A percentile compares a stretch with the other conserved stretches of the same genome.
These are phyloP conservation scores for Pica pica DNA, from an alignment of 2,113 vertebrate species.

Conservation along the genomic window DNA sequence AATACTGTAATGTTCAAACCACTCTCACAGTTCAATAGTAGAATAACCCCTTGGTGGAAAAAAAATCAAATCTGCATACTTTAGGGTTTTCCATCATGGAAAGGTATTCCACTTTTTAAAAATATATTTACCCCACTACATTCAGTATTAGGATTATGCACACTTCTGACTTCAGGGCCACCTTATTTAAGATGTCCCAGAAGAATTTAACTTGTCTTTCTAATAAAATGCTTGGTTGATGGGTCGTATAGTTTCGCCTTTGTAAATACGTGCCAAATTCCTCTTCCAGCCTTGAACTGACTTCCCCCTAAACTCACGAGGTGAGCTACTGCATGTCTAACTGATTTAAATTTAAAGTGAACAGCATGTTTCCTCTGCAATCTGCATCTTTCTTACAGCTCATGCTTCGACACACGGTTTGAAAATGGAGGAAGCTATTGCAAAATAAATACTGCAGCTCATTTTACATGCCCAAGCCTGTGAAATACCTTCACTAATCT, in stretches of 20 bases:
- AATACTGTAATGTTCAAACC: neutral
- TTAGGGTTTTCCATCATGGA: neutral
- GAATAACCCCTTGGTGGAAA: neutral
- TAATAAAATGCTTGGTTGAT: neutral
- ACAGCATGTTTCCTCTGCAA: neutral
- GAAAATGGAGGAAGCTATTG: neutral
- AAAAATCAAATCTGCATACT: neutral
- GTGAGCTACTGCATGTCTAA: neutral
- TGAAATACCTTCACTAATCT: constrained; percentile 29
- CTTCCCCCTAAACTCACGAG: neutral
- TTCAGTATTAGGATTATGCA: neutral
- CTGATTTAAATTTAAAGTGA: constrained; percentile 13
- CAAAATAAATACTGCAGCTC: neutral
- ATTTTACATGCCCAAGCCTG: constrained; percentile 10
- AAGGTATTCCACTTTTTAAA: neutral
- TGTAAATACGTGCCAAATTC: neutral
- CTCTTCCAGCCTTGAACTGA: neutral
- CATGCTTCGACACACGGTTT: neutral
- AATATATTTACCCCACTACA: neutral
- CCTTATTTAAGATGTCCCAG: neutral
- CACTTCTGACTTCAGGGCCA: neutral
- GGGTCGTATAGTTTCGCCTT: neutral
- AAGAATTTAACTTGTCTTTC: neutral
- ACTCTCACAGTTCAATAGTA: neutral
- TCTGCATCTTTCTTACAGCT: neutral